Base-by-base conservation (phyloP, 2,113 vertebrate species). In the Semnopithecus entellus region DNA sequence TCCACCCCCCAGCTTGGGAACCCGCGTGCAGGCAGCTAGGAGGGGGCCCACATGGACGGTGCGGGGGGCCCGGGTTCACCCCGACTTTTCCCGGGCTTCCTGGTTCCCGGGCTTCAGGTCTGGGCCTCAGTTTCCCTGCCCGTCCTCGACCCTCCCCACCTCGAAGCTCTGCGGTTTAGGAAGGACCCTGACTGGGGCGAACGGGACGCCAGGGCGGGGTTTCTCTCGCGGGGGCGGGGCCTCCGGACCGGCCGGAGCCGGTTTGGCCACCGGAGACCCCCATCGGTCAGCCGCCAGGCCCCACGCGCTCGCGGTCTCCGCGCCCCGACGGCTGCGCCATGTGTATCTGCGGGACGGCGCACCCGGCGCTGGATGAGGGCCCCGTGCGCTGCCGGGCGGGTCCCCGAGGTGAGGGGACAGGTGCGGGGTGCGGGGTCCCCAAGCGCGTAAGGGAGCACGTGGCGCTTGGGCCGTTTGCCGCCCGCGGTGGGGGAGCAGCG, bases 251-350 rank as follows among this genome's bases (percentile, higher is more conserved):
- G 76, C 52, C 12, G 1, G 22, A 96, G 70, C 92, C 10, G 35
- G 89, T 94, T 73, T 88, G 88, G 64, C 12, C n/a, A 12, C 25
- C 11, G 1, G 55, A 61, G 43, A 68, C 43, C 76, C 61, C 45
- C 25, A 13, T 8, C 32, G 1, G 68, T 20, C 38, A 8, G 10
- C 3, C 3, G 3, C 22, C 45, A 10, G 3, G 35, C 22, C 50
- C 18, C 27, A 16, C 4, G 12, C 1, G 2, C 13, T 35, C 27
- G 5, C 0, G 10, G 2, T 40, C 70, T 45, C 72, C 0, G 22
- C 3, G 0, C 32, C 40, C 23, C 2, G 6, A 32, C 1, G 1
- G 57, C 73, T 0, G 1, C 2, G 8, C 79, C 70, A 81, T 91
- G 90, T 92, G 93, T 25, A 43, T 86, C 38, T 94, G 94, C 5